Evolutionary conservation across 2,113 vertebrate genomes (phyloP), one percentile per base, ranked within the genome.

Genomic region (Aix galericulata): DNA sequence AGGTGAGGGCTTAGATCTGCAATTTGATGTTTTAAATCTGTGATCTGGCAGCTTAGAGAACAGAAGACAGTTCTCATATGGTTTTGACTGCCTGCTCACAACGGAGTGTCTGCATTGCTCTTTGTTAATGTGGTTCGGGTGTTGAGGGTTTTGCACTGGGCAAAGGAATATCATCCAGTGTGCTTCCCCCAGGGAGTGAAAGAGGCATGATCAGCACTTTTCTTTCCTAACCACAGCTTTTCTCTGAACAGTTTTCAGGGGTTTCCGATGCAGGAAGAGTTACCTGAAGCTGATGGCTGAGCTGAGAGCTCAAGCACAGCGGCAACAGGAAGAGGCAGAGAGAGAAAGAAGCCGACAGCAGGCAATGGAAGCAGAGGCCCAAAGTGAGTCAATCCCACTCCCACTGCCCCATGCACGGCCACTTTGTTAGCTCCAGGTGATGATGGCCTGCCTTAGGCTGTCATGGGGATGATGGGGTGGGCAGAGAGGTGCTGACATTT

Each of bases 211-310:
- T 10, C 9, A 83, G 5, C 56, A 8, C 2, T 34, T 46, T 8
- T 31, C 36, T 42, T 36, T 2, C 38, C 58, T 96, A 80, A 94
- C 81, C 27, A 25, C 2, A 2, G 8, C 44, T 62, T 89, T 81
- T 82, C 48, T 92, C 22, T 90, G 52, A 73, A 79, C 66, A 98
- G 97, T 83, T 84, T 97, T 97, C 82, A 97, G 92, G 88, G 88
- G 88, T 62, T 95, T 95, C 78, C 83, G 72, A 26, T 97, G 81
- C 82, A 93, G 84, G 29, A 98, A 96, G 84, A 95, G 36, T 29
- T 97, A 97, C 67, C 73, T 67, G 13, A 95, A 94, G 42, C 79
- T 95, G 17, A 60, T 98, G 88, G 59, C 91, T 68, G 97, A 97
- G 48, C 63, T 97, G 80, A 95, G 64, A 81, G 88, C 74, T 82